phyloP scores from a whole-genome alignment of 2,113 vertebrate species.

The Rhinolophus ferrumequinum region DNA sequence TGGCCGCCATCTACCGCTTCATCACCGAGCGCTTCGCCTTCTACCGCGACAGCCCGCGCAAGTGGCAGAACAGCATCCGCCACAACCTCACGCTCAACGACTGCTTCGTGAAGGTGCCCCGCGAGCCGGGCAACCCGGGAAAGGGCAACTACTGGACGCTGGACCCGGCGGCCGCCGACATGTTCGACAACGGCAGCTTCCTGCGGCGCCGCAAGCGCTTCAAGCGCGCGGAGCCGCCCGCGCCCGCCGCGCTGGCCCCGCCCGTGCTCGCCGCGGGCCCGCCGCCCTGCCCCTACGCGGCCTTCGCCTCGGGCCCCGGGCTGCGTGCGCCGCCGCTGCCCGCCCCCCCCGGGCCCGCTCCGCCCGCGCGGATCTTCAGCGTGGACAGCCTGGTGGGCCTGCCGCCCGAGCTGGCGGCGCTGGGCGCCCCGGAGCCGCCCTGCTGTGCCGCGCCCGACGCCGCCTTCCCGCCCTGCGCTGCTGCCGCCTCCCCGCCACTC shows the following conservation, averaged over 20 bases:
- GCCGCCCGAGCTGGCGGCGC: constrained; percentile 63
- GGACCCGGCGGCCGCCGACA: constrained; percentile 96
- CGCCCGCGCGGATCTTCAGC: constrained; percentile 92
- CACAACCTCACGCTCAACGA: constrained; percentile 98
- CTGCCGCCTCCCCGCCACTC: constrained; percentile 77
- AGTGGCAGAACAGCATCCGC: constrained; percentile 98
- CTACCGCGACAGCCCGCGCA: constrained; percentile 97
- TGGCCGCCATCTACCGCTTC: constrained; percentile 98
- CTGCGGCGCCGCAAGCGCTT: constrained; percentile 96
- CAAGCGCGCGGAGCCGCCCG: constrained; percentile 93
- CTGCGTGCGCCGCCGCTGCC: constrained; percentile 71
- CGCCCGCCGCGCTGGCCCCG: background rate
- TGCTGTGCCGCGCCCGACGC: constrained; percentile 88
- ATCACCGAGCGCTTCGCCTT: constrained; percentile 98
- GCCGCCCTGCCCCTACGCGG: constrained; percentile 70
- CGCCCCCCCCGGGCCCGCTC: constrained; percentile 44
- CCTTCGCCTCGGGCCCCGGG: constrained; percentile 69
- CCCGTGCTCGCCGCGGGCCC: constrained; percentile 25
- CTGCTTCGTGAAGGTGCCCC: constrained; percentile 96
- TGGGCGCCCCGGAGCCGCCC: constrained; percentile 88
- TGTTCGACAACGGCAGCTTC: constrained; percentile 99
- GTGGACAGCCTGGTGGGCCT: constrained; percentile 93
- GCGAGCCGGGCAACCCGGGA: constrained; percentile 93
- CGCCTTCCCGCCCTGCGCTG: constrained; percentile 83
- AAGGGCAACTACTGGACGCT: constrained; percentile 98